A percentile compares a stretch with the other conserved stretches of the same genome.
These are phyloP conservation scores for Dicerorhinus sumatrensis DNA, from an alignment of 2,113 vertebrate genomes.

Conservation along the genomic window DNA sequence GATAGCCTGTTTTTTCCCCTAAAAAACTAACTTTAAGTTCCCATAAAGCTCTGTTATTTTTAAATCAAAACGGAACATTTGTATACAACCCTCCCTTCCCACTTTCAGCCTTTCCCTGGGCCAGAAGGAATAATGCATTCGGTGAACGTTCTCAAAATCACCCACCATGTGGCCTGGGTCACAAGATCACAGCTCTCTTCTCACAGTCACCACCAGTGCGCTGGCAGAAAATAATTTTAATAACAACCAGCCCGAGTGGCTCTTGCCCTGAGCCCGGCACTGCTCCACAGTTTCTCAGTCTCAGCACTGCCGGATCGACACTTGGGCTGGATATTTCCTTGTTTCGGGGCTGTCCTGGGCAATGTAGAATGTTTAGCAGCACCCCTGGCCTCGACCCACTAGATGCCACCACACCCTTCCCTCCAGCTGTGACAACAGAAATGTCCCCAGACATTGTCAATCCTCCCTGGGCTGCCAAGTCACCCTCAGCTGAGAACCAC, in stretches of 20 bases:
- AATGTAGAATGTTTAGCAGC: fast-evolving
- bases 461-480: no score
- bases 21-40: background rate
- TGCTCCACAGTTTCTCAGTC: background rate
- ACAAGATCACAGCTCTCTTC: background rate
- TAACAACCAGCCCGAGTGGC: background rate
- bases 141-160: fast-evolving
- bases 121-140: background rate
- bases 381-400: background rate
- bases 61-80: background rate
- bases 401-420: background rate
- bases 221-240: background rate
- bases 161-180: fast-evolving
- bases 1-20: background rate
- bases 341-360: fast-evolving
- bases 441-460: background rate
- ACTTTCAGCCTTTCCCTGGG: background rate
- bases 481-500: fast-evolving
- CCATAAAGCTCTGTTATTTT: background rate
- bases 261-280: background rate
- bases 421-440: no score
- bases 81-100: background rate
- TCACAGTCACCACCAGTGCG: background rate
- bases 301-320: fast-evolving
- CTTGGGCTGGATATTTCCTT: fast-evolving